Percentiles rank a stretch among this genome's conserved stretches.
These are phyloP conservation scores for Cheilosia vulpina DNA, from an alignment of 2,888 invertebrate species.

Conservation along the genomic window DNA sequence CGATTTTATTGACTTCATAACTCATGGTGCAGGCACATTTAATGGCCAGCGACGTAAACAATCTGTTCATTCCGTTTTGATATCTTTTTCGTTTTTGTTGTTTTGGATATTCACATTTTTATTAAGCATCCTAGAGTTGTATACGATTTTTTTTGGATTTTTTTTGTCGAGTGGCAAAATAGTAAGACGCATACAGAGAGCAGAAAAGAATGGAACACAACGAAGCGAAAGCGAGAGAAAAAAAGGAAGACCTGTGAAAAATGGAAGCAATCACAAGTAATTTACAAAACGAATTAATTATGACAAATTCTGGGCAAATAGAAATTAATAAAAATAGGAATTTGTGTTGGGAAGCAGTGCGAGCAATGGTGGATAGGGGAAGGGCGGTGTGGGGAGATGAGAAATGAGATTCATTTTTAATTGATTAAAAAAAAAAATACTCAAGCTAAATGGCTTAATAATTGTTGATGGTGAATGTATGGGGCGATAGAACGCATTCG, in stretches of 20 bases:
- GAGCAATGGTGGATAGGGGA: background rate
- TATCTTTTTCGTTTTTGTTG: constrained; percentile 7
- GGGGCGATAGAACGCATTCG: background rate
- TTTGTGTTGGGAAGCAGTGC: background rate
- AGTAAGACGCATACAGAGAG: background rate
- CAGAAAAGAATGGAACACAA: background rate
- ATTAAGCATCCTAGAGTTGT: background rate
- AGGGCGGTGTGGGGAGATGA: background rate
- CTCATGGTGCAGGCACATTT: constrained; percentile 51
- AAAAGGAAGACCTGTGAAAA: background rate
- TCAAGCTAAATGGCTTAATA: background rate
- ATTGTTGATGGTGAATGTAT: background rate
- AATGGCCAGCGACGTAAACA: constrained; percentile 60
- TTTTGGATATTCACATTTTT: background rate
- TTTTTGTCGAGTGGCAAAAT: background rate
- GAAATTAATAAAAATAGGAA: constrained; percentile 48
- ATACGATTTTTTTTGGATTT: background rate
- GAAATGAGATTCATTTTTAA: constrained; percentile 17
- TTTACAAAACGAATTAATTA: constrained; percentile 55
- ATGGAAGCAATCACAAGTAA: constrained; percentile 49
- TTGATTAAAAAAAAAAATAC: constrained; percentile 7
- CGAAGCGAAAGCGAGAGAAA: background rate
- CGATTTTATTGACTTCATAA: constrained; percentile 56
- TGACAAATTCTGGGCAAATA: constrained; percentile 44
- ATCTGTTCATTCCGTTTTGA: constrained; percentile 47